Evolutionary conservation across 2,888 invertebrate genomes (phyloP).

Genomic region (Ophioninae sp.): DNA sequence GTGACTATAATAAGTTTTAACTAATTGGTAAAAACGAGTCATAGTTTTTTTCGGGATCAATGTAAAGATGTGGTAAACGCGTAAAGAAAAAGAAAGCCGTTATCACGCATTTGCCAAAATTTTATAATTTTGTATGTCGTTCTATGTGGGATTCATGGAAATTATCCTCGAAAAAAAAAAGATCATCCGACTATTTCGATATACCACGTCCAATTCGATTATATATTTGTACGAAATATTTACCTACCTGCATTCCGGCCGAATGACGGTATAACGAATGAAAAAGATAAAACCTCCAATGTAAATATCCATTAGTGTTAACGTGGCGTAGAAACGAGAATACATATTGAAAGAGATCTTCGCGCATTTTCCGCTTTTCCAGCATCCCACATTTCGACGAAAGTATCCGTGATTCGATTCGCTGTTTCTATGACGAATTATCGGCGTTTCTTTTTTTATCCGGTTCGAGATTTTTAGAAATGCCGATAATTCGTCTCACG

Average conservation of each 20-base stretch:
- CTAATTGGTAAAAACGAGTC: conserved; percentile 67
- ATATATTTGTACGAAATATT: conserved; percentile 38
- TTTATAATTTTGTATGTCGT: conserved; percentile 63
- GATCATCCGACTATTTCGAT: conserved; percentile 31
- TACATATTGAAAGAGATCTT: background rate
- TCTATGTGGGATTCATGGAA: conserved; percentile 50
- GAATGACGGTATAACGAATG: conserved; percentile 25
- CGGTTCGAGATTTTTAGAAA: conserved; percentile 57
- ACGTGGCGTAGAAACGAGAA: conserved; percentile 40
- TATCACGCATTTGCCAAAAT: conserved; percentile 65
- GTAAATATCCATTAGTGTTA: conserved; percentile 21
- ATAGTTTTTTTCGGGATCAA: conserved; percentile 73
- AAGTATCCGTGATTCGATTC: conserved; percentile 25
- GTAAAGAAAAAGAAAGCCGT: background rate
- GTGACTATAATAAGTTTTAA: conserved; percentile 75
- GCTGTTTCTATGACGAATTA: conserved; percentile 43
- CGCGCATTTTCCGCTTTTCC: conserved; percentile 31
- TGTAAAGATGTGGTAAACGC: conserved; percentile 53
- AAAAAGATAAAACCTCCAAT: conserved; percentile 25
- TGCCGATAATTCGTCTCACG: too few species aligned
- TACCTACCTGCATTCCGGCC: conserved; percentile 37
- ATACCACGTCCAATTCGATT: conserved; percentile 51
- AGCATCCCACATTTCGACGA: conserved; percentile 50
- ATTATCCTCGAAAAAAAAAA: conserved; percentile 17
- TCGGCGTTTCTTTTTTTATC: background rate